Conservation (phyloP, 2,888 invertebrate species). For the Nomada lathburiana region DNA sequence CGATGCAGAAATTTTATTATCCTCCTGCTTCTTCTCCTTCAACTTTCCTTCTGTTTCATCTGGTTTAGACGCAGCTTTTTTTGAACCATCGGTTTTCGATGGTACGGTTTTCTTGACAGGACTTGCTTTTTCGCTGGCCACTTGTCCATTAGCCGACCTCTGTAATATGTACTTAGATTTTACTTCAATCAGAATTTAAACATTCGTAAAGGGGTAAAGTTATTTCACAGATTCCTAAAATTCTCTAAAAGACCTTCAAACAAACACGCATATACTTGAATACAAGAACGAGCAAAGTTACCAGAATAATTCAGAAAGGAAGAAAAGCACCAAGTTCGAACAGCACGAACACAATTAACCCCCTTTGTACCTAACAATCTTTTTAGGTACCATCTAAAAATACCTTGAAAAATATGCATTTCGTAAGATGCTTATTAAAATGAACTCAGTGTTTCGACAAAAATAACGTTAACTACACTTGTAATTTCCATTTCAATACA, state of each 20-base stretch:
- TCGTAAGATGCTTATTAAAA: too few relatives aligned
- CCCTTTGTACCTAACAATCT: too few relatives aligned
- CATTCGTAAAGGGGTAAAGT: background rate
- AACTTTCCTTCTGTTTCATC: constrained; percentile 85
- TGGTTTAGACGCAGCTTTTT: constrained; percentile 85
- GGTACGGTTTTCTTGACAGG: constrained; percentile 86
- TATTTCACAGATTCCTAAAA: background rate
- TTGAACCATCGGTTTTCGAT: constrained; percentile 82
- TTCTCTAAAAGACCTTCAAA: background rate
- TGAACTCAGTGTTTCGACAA: too few relatives aligned
- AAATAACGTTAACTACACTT: too few relatives aligned
- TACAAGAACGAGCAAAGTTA: too few relatives aligned
- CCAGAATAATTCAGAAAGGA: background rate
- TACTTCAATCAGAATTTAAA: background rate
- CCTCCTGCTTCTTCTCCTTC: constrained; percentile 84
- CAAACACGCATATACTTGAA: background rate
- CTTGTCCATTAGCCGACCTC: constrained; percentile 88
- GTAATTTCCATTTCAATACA: too few relatives aligned
- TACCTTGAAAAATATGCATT: too few relatives aligned
- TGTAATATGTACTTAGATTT: constrained; percentile 84
- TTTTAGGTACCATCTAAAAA: too few relatives aligned
- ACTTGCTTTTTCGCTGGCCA: constrained; percentile 86
- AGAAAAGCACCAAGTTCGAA: background rate
- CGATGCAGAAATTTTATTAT: constrained; percentile 84
- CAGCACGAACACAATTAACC: background rate